Conservation (phyloP, 2,888 invertebrate genomes). For the Stomorhina lunata region DNA sequence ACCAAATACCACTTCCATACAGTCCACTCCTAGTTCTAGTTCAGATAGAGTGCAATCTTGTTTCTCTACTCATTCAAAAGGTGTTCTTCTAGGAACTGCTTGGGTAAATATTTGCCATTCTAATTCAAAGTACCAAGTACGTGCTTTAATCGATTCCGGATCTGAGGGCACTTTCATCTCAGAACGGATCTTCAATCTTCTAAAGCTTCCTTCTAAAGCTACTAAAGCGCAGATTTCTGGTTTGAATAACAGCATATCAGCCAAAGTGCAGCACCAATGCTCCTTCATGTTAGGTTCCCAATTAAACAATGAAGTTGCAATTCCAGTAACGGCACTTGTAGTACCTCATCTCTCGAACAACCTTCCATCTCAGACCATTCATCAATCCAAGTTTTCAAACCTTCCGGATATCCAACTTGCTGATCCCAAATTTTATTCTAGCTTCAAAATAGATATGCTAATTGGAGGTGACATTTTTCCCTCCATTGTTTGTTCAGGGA, state of each 20-base stretch:
- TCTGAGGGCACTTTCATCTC: slow-evolving; percentile 46
- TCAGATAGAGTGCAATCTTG: no score
- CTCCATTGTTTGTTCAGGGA: no score
- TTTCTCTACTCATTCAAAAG: no score
- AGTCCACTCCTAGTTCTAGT: no score
- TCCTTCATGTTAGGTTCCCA: background rate
- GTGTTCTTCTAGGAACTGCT: slow-evolving; percentile 33
- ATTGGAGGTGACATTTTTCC: no score
- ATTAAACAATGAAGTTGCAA: background rate
- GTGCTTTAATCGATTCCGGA: slow-evolving; percentile 45
- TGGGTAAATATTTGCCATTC: slow-evolving; percentile 22
- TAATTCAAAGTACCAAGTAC: background rate
- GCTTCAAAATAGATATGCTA: no score
- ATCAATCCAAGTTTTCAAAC: no score
- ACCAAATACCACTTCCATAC: no score
- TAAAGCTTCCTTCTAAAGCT: slow-evolving; percentile 38
- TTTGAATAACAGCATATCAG: background rate
- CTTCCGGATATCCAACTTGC: no score
- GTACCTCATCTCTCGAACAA: slow-evolving; percentile 32
- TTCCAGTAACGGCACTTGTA: slow-evolving; percentile 23
- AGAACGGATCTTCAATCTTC: slow-evolving; percentile 9
- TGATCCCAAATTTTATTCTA: no score
- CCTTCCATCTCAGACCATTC: slow-evolving; percentile 1
- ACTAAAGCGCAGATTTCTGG: no score
- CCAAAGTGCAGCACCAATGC: slow-evolving; percentile 3